Conservation (phyloP, 2,113 vertebrate genomes). For the Microtus montanus region DNA sequence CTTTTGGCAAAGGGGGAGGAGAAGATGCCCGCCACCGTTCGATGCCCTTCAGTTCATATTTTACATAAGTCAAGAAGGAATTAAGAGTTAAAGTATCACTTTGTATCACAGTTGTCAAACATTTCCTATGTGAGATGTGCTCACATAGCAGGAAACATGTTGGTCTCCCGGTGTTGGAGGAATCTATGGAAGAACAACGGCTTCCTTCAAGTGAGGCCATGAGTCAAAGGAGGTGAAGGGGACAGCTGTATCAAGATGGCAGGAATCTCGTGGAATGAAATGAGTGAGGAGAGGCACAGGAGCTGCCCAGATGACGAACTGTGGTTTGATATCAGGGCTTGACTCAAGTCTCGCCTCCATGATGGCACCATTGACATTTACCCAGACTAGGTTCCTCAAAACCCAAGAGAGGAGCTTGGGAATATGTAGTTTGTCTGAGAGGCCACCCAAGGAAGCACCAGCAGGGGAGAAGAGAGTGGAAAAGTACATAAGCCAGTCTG, state of each 20-base stretch:
- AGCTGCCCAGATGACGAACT: background rate
- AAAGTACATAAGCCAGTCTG: background rate
- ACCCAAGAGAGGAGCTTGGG: background rate
- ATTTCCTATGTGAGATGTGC: background rate
- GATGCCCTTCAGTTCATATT: conserved; percentile 28
- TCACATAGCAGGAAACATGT: conserved; percentile 41
- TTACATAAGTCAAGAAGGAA: conserved; percentile 61
- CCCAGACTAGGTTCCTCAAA: background rate
- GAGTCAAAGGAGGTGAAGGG: background rate
- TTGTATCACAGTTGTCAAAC: conserved; percentile 67
- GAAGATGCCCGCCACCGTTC: conserved; percentile 57
- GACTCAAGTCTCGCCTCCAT: background rate
- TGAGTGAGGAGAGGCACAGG: background rate
- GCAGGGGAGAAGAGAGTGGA: background rate
- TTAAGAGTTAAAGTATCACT: conserved; percentile 72
- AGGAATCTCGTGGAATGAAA: background rate
- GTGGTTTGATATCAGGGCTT: background rate
- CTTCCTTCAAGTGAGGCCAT: background rate
- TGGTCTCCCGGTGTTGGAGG: background rate
- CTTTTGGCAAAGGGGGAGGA: conserved; percentile 61
- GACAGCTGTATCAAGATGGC: background rate
- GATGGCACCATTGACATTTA: background rate
- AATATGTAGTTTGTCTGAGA: background rate
- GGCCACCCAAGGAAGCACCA: background rate
- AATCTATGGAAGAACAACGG: background rate